Evolutionary conservation across 2,113 vertebrate species (phyloP).

Genomic region (Lycocorax pyrrhopterus): DNA sequence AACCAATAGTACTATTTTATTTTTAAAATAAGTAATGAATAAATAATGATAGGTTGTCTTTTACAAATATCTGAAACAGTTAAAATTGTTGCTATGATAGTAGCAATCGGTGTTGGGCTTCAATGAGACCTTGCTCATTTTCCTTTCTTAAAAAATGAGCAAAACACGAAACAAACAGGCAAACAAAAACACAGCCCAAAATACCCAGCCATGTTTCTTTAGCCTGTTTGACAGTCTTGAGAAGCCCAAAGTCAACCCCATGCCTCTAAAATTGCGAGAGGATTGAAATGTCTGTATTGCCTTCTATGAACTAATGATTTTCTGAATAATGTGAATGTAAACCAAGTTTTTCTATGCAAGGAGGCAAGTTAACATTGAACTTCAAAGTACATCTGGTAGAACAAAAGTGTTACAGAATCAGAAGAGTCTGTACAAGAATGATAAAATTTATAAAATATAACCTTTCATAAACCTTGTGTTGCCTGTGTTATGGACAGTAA

Average conservation of each 20-base stretch:
- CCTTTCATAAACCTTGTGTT: neutral
- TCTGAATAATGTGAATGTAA: constrained; percentile 26
- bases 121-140: neutral
- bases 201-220: neutral
- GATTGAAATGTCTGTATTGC: neutral
- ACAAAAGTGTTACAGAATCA: neutral
- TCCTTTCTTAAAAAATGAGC: neutral
- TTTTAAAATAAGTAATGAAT: neutral
- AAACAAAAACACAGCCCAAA: neutral
- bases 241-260: neutral
- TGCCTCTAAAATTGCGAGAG: neutral
- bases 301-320: neutral
- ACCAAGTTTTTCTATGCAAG: neutral
- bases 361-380: neutral
- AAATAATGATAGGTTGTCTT: neutral
- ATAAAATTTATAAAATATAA: neutral
- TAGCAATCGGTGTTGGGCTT: neutral
- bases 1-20: neutral
- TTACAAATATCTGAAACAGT: neutral
- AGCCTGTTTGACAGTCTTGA: neutral
- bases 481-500: neutral
- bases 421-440: neutral
- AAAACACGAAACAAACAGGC: neutral
- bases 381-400: neutral
- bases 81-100: neutral